Base-by-base conservation (phyloP, 2,113 vertebrate species). In the Phoxinus phoxinus region DNA sequence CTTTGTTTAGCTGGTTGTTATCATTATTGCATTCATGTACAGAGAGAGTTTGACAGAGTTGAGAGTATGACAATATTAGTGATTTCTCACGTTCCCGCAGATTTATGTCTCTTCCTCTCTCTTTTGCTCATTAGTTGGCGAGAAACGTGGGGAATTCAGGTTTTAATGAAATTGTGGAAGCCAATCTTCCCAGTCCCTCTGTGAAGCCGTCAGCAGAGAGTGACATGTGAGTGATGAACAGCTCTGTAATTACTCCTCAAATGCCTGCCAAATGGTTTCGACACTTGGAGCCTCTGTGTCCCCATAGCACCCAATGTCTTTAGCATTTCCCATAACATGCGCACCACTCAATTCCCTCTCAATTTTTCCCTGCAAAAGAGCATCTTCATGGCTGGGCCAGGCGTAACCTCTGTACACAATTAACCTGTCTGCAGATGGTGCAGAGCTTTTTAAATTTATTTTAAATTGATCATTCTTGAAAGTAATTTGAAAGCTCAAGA, bases 81-180 rank as follows among this genome's bases (percentile, higher is more conserved):
- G 37, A 71, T 56, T 32, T 67, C 19, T 53, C 13, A 12, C 0
- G 13, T 27, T 77, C n/a, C 35, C 7, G 6, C 19, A 51, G 32
- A 58, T 56, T 83, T 56, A 69, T 75, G 73, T 2, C 21, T 2
- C 32, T 23, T 65, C 61, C 35, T 83, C 25, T 73, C 32, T 84
- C 35, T 37, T 63, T 44, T 25, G 19, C 76, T 51, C 25, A 23
- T 27, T 30, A 95, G 94, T 85, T 95, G 86, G 94, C 86, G 0
- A 94, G 90, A 87, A 95, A 94, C 56, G 92, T 94, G 35, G 92
- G 94, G 17, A 95, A 95, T 84, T 90, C 91, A 30, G 90, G 87
- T 63, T 95, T 95, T 89, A 95, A 95, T 37, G 73, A 90, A 77
- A 92, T 95, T 32, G 84, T 94, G 88, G 95, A 95, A 84, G 93